These are phyloP conservation scores for Enteromius thamalakanensis DNA, from an alignment of 2,797 vertebrate genomes.

Conservation along the genomic window DNA sequence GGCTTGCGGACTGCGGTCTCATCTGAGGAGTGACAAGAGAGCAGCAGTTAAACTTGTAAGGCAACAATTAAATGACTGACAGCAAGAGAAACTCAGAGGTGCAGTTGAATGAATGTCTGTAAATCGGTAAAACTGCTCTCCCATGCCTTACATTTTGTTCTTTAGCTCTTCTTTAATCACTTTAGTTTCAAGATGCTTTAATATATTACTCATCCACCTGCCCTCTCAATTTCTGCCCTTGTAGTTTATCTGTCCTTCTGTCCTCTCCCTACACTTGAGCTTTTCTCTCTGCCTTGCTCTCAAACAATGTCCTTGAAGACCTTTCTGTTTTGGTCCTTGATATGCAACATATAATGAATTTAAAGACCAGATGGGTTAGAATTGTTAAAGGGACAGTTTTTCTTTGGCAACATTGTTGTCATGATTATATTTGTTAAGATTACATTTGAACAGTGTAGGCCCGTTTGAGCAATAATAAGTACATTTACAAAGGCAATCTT, in stretches of 20 bases:
- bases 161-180: not conserved
- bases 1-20: slow-evolving; percentile 31
- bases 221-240: slow-evolving; percentile 10
- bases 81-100: not conserved
- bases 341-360: not conserved
- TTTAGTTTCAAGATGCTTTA: slow-evolving; percentile 7
- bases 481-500: not conserved
- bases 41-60: slow-evolving; percentile 14
- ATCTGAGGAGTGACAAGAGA: slow-evolving; percentile 18
- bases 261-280: not conserved
- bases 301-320: not conserved
- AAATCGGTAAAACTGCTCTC: slow-evolving; percentile 24
- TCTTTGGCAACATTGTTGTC: not conserved
- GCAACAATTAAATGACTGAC: slow-evolving; percentile 20
- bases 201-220: slow-evolving; percentile 47
- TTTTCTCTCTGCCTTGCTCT: not conserved
- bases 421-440: not conserved
- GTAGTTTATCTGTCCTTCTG: not conserved
- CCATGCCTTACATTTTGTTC: not conserved
- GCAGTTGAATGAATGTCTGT: slow-evolving; percentile 7
- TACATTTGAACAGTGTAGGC: not conserved
- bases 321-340: not conserved
- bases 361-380: not conserved
- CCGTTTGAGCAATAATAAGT: not conserved
- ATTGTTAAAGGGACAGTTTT: no score